Conservation (phyloP, 2,888 invertebrate species). For the Agonopterix heracliana region DNA sequence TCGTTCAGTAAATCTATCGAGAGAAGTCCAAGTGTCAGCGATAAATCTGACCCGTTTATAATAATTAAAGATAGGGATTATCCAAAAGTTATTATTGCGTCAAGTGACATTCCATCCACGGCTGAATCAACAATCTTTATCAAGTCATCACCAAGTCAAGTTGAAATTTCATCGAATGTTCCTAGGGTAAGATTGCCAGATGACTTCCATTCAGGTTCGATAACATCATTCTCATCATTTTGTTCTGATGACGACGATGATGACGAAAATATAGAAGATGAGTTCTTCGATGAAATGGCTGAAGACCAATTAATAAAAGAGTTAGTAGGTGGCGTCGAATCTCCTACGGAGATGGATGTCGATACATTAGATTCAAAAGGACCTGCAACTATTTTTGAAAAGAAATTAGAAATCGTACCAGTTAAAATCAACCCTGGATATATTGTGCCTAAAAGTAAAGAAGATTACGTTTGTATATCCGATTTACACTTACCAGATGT, state of each 20-base stretch:
- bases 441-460: slow-evolving; percentile 39
- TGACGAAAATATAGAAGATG: slow-evolving; percentile 39
- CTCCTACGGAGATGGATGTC: slow-evolving; percentile 49
- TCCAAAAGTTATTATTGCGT: slow-evolving; percentile 72
- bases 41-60: slow-evolving; percentile 23
- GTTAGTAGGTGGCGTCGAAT: slow-evolving; percentile 63
- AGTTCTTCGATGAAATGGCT: slow-evolving; percentile 45
- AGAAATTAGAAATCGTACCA: slow-evolving; percentile 63
- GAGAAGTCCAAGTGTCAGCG: slow-evolving; percentile 18
- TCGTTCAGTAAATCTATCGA: slow-evolving; percentile 39
- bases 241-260: slow-evolving; percentile 53
- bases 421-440: slow-evolving; percentile 55
- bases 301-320: slow-evolving; percentile 66
- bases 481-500: slow-evolving; percentile 56
- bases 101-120: slow-evolving; percentile 56
- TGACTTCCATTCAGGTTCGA: slow-evolving; percentile 58
- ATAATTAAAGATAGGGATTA: slow-evolving; percentile 43
- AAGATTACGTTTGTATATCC: slow-evolving; percentile 59
- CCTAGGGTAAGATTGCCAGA: slow-evolving; percentile 71
- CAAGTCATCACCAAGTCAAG: slow-evolving; percentile 69
- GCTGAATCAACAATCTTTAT: slow-evolving; percentile 78
- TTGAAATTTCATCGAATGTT: slow-evolving; percentile 49
- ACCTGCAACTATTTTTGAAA: slow-evolving; percentile 55
- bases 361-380: slow-evolving; percentile 58
- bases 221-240: slow-evolving; percentile 56